Evolutionary conservation across 2,888 invertebrate genomes (phyloP).

Genomic region (Ochropacha duplaris): DNA sequence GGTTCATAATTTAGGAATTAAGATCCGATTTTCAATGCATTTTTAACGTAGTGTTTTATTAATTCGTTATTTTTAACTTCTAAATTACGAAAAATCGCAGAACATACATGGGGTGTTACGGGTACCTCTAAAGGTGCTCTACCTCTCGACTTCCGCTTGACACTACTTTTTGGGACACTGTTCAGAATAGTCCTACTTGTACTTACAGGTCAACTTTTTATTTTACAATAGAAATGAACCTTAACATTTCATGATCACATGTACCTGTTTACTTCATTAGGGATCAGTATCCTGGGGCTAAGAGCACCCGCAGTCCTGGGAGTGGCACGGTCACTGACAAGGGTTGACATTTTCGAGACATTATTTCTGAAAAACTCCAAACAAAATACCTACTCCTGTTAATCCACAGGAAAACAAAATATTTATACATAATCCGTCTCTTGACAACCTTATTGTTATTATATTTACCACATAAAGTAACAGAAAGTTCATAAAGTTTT

Average conservation of each 20-base stretch:
- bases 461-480: not conserved
- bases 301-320: slow-evolving; percentile 35
- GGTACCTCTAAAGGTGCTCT: too few species aligned
- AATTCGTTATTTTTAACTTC: too few species aligned
- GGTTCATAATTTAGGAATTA: too few species aligned
- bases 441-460: not conserved
- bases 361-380: slow-evolving; percentile 34
- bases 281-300: slow-evolving; percentile 31
- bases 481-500: slow-evolving; percentile 24
- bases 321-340: slow-evolving; percentile 46
- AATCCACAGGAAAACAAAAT: slow-evolving; percentile 15
- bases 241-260: slow-evolving; percentile 3
- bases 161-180: too few species aligned
- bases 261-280: slow-evolving; percentile 34
- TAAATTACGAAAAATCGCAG: too few species aligned
- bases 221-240: not conserved
- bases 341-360: slow-evolving; percentile 53
- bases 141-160: too few species aligned
- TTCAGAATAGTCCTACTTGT: too few species aligned
- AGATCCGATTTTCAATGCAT: too few species aligned
- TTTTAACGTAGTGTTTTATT: too few species aligned
- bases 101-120: too few species aligned
- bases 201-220: too few species aligned
- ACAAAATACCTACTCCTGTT: slow-evolving; percentile 13
- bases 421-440: not conserved